Conservation (phyloP, 1,140 invertebrate species). For the Apis cerana region DNA sequence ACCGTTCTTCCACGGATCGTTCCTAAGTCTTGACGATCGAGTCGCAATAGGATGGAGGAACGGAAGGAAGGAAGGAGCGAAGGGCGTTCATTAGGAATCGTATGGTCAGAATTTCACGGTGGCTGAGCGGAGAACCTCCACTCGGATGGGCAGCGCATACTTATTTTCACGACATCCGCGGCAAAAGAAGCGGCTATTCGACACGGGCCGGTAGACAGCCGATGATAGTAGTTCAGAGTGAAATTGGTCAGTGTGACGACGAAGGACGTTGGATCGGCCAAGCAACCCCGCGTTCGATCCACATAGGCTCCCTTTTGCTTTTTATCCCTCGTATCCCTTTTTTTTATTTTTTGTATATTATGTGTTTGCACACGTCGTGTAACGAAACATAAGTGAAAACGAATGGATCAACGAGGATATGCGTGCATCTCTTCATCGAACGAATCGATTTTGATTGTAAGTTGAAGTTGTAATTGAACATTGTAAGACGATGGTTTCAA, state of each 20-base stretch:
- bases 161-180: constrained; percentile 68
- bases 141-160: constrained; percentile 56
- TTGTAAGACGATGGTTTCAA: too few species aligned
- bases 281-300: constrained; percentile 55
- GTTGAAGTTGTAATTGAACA: too few species aligned
- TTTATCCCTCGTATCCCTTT: neutral
- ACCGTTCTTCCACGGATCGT: too few species aligned
- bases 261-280: constrained; percentile 61
- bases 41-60: too few species aligned
- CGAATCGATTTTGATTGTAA: too few species aligned
- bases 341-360: neutral
- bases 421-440: too few species aligned
- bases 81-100: constrained; percentile 55
- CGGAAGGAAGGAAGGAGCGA: too few species aligned
- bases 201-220: constrained; percentile 56
- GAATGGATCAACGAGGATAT: too few species aligned
- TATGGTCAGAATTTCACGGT: constrained; percentile 62
- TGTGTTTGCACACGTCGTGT: too few species aligned
- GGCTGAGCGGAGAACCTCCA: constrained; percentile 11
- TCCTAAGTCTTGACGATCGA: too few species aligned
- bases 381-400: too few species aligned
- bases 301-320: constrained; percentile 15
- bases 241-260: constrained; percentile 66
- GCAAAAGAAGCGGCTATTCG: constrained; percentile 67
- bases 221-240: constrained; percentile 63